phyloP scores from a whole-genome alignment of 2,888 invertebrate genomes.

The Netelia melanura region DNA sequence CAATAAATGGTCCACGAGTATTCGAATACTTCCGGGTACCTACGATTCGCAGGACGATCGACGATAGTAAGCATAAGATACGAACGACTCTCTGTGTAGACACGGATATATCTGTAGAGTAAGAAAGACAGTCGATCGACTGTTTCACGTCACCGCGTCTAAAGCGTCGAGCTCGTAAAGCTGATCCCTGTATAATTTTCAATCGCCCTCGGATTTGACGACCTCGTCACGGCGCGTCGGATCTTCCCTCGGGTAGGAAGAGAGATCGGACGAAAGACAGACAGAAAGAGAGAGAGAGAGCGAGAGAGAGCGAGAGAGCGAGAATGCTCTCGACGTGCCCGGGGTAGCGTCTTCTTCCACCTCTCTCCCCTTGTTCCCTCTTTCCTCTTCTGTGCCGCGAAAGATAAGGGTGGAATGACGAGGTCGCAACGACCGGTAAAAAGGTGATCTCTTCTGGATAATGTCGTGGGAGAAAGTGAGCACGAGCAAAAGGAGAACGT shows the following conservation, averaged over 20 bases:
- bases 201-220: constrained; percentile 84
- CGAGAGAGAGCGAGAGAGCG: constrained; percentile 14
- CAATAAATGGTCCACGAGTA: not conserved
- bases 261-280: constrained; percentile 37
- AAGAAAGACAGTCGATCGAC: constrained; percentile 68
- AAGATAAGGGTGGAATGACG: constrained; percentile 84
- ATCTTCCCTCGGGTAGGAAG: constrained; percentile 48
- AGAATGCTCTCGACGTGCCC: constrained; percentile 63
- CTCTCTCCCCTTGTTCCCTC: constrained; percentile 70
- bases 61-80: constrained; percentile 34
- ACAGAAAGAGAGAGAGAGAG: constrained; percentile 1
- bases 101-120: constrained; percentile 52
- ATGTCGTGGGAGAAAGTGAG: constrained; percentile 75
- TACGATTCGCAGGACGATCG: constrained; percentile 40
- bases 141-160: constrained; percentile 75
- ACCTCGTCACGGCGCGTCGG: constrained; percentile 80
- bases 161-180: constrained; percentile 82
- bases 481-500: constrained; percentile 48
- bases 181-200: constrained; percentile 85
- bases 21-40: constrained; percentile 15
- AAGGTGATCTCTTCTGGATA: constrained; percentile 84
- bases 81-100: constrained; percentile 38
- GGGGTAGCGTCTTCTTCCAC: constrained; percentile 58
- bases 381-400: constrained; percentile 73
- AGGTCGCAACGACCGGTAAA: constrained; percentile 85